A percentile compares a stretch with the other conserved stretches of the same genome.
phyloP scores from a whole-genome alignment of 2,797 vertebrate genomes.

The Thripadectes ignobilis region DNA sequence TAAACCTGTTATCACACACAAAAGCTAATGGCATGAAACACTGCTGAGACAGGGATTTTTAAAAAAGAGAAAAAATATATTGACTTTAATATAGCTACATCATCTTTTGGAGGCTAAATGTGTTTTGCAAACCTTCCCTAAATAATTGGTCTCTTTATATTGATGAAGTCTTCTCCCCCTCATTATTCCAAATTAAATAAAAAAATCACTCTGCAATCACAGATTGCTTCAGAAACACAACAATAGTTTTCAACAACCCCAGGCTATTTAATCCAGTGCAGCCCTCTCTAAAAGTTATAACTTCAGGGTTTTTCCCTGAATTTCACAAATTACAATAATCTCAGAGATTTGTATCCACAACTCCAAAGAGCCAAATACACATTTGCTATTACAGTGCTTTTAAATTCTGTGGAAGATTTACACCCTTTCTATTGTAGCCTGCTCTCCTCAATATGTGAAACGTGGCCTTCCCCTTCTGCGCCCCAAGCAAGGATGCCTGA shows the following conservation, averaged over 20 bases:
- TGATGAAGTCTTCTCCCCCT: not conserved
- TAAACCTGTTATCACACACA: not conserved
- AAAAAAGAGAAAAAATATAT: not conserved
- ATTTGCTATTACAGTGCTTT: not conserved
- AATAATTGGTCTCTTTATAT: not conserved
- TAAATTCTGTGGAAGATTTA: not conserved
- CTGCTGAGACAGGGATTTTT: fast-evolving
- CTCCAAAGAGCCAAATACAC: not conserved
- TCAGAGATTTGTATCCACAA: not conserved
- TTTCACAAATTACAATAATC: not conserved
- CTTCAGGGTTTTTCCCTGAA: not conserved
- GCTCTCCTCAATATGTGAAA: not conserved
- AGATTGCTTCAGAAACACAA: not conserved
- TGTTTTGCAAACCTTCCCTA: not conserved
- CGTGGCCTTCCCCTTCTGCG: fast-evolving
- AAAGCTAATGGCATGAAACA: not conserved
- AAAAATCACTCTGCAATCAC: not conserved
- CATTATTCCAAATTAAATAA: not conserved
- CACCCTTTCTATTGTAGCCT: not conserved
- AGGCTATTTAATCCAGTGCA: not conserved
- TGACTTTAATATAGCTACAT: not conserved
- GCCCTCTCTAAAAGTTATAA: not conserved
- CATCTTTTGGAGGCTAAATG: not conserved
- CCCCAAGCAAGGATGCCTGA: not conserved
- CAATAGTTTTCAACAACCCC: not conserved